Evolutionary conservation across 2,888 invertebrate species (phyloP).

Genomic region (Lasioglossum vierecki): DNA sequence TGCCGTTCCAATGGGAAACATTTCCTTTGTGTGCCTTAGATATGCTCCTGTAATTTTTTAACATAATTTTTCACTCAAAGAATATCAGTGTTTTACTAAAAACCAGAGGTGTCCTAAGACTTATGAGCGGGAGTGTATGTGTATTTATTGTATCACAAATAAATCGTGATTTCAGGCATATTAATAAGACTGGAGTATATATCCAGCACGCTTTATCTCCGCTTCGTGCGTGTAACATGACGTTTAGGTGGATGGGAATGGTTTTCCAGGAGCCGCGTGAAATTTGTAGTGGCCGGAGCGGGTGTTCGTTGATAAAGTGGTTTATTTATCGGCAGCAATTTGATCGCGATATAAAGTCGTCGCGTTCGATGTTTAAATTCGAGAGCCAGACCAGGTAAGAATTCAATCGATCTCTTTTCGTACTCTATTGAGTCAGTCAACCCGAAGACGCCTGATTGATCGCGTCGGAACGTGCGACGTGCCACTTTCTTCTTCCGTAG

Average conservation of each 20-base stretch:
- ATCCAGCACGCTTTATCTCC: background rate
- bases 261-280: background rate
- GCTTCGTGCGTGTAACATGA: background rate
- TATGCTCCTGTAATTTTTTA: background rate
- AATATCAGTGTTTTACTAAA: too few species aligned
- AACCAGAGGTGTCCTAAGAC: too few species aligned
- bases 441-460: slow-evolving; percentile 75
- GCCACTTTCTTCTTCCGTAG: slow-evolving; percentile 66
- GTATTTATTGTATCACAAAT: too few species aligned
- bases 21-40: background rate
- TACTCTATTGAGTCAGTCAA: slow-evolving; percentile 66
- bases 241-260: background rate
- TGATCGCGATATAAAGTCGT: slow-evolving; percentile 36
- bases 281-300: background rate
- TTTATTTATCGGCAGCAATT: background rate
- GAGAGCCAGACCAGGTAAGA: slow-evolving; percentile 40
- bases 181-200: too few species aligned
- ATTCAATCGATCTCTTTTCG: slow-evolving; percentile 64
- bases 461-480: slow-evolving; percentile 77
- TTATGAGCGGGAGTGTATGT: too few species aligned
- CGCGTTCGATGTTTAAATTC: slow-evolving; percentile 40
- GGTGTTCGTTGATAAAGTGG: background rate
- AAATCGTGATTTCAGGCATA: background rate
- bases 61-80: background rate
- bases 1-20: background rate